These are phyloP conservation scores for Abrostola tripartita DNA, from an alignment of 2,888 invertebrate genomes.

Conservation along the genomic window DNA sequence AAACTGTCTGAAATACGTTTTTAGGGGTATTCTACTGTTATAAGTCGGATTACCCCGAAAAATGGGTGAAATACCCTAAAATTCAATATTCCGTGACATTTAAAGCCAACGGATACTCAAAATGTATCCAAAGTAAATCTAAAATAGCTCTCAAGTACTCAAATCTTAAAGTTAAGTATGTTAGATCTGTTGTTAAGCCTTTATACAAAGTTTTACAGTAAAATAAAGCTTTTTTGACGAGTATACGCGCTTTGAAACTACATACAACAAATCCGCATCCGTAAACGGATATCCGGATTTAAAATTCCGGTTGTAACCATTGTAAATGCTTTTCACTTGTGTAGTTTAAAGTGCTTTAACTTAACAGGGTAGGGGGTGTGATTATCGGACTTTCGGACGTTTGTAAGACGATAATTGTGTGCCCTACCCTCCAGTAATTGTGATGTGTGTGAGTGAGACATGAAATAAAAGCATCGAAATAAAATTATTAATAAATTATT, in stretches of 20 bases:
- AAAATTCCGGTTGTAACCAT: neutral
- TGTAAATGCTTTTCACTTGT: constrained; percentile 20
- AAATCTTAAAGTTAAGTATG: constrained; percentile 47
- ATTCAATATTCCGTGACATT: too few relatives aligned
- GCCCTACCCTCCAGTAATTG: constrained; percentile 12
- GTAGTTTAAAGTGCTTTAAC: constrained; percentile 36
- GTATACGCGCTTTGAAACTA: constrained; percentile 31
- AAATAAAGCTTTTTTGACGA: constrained; percentile 45
- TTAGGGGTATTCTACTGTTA: constrained; percentile 2
- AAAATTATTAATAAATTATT: constrained; percentile 31
- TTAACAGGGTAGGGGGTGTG: neutral
- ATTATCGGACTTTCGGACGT: neutral
- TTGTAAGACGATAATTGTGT: constrained; percentile 11
- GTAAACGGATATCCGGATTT: neutral
- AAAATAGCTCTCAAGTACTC: constrained; percentile 30
- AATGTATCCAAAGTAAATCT: neutral
- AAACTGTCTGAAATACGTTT: neutral
- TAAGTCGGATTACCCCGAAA: neutral
- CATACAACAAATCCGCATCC: neutral
- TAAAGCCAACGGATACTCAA: too few relatives aligned
- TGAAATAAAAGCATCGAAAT: constrained; percentile 28
- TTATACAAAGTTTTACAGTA: constrained; percentile 46
- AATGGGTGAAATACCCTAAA: too few relatives aligned
- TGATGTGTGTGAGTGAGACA: constrained; percentile 45
- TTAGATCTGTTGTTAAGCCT: constrained; percentile 45